Percentiles rank a stretch among this genome's conserved stretches.
Evolutionary conservation across 2,888 invertebrate genomes (phyloP).

Genomic region (Trachelus iudaicus): DNA sequence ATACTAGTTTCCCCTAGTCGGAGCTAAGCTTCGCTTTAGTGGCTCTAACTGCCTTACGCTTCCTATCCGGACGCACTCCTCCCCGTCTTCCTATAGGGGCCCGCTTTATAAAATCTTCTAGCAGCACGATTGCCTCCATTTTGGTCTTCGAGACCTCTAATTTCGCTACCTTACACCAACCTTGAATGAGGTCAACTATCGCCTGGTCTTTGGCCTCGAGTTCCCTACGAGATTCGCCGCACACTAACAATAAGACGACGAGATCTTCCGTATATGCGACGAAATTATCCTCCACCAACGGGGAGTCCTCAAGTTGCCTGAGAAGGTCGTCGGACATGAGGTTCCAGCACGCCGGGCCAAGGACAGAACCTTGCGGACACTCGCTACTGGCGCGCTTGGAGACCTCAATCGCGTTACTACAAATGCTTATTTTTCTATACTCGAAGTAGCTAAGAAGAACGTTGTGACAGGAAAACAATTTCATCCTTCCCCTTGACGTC

Average conservation of each 20-base stretch:
- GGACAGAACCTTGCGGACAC: constrained; percentile 30
- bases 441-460: no score
- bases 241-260: not conserved
- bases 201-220: not conserved
- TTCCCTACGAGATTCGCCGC: constrained; percentile 16
- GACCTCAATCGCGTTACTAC: no score
- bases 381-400: not conserved
- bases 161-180: no score
- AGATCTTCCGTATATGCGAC: constrained; percentile 32
- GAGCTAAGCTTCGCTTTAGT: not conserved
- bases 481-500: no score
- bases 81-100: not conserved
- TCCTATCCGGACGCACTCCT: constrained; percentile 11
- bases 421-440: no score
- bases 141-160: no score
- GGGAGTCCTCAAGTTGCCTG: constrained; percentile 4
- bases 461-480: no score
- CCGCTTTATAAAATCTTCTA: no score
- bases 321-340: constrained; percentile 30
- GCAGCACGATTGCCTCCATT: no score
- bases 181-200: no score
- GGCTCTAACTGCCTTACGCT: constrained; percentile 9
- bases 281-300: not conserved
- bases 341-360: constrained; percentile 30
- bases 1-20: no score